Evolutionary conservation across 2,113 vertebrate species (phyloP).

Genomic region (Pterocles gutturalis): DNA sequence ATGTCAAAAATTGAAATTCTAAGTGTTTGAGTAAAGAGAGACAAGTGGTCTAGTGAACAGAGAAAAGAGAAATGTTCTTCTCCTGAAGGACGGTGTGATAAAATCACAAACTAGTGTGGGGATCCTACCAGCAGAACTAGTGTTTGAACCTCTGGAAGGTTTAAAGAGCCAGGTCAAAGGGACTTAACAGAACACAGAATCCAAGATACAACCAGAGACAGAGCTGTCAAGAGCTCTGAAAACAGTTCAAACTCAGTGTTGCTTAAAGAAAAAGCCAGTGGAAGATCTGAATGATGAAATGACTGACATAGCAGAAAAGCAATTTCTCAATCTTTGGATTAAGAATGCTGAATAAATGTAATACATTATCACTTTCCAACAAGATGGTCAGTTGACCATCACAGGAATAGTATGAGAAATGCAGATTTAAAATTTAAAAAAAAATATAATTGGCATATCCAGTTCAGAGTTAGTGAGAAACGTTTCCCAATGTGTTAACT

Average conservation of each 20-base stretch:
- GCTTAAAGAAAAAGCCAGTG: not conserved
- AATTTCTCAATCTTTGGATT: not conserved
- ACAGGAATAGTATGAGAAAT: not conserved
- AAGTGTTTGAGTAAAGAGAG: not conserved
- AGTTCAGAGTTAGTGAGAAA: constrained; percentile 1
- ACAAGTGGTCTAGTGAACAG: not conserved
- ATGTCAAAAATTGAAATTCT: constrained; percentile 1
- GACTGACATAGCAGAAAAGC: not conserved
- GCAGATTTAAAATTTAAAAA: not conserved
- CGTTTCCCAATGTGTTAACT: constrained; percentile 24
- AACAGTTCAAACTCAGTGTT: constrained; percentile 1
- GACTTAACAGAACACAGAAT: constrained; percentile 39
- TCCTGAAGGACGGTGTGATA: rapidly evolving
- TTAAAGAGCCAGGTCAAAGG: constrained; percentile 47
- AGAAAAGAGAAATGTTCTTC: not conserved
- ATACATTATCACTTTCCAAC: not conserved
- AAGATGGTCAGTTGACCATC: not conserved
- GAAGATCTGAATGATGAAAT: not conserved
- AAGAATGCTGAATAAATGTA: not conserved
- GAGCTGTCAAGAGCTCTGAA: constrained; percentile 45
- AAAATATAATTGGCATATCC: not conserved
- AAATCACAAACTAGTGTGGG: constrained; percentile 13
- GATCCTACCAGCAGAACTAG: not conserved
- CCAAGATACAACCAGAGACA: constrained; percentile 20
- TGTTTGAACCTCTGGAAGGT: not conserved